Evolutionary conservation across 1,140 invertebrate genomes (phyloP).

Genomic region (Drosophila sechellia): DNA sequence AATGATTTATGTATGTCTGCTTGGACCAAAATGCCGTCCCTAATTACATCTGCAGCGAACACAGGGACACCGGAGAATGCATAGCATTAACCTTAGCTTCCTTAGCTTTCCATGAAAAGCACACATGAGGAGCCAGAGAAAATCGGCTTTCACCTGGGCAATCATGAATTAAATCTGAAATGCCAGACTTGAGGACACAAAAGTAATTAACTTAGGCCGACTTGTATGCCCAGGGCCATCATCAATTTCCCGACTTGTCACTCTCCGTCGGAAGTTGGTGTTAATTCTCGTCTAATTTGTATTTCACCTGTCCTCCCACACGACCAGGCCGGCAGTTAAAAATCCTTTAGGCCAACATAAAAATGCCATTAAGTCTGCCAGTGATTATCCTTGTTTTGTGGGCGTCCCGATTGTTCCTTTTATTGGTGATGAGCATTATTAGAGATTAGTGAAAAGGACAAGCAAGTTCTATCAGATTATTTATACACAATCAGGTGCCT

Average conservation of each 20-base stretch:
- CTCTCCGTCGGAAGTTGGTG: slow-evolving; percentile 32
- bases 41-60: slow-evolving; percentile 42
- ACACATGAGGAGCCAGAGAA: slow-evolving; percentile 23
- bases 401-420: slow-evolving; percentile 22
- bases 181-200: slow-evolving; percentile 34
- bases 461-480: neutral
- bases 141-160: slow-evolving; percentile 32
- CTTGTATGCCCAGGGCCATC: slow-evolving; percentile 53
- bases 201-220: slow-evolving; percentile 66
- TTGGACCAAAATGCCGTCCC: slow-evolving; percentile 7
- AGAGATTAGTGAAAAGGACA: slow-evolving; percentile 3
- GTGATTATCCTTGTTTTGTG: slow-evolving; percentile 67
- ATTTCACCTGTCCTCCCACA: slow-evolving; percentile 49
- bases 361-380: slow-evolving; percentile 74
- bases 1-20: slow-evolving; percentile 49
- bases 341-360: slow-evolving; percentile 77
- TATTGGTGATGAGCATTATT: slow-evolving; percentile 5
- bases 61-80: neutral
- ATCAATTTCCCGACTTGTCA: slow-evolving; percentile 55
- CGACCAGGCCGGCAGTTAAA: slow-evolving; percentile 68
- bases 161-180: slow-evolving; percentile 45
- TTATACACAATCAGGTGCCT: too few relatives aligned
- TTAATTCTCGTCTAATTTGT: slow-evolving; percentile 72
- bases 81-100: slow-evolving; percentile 11
- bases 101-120: too few relatives aligned